Evolutionary conservation across 2,797 vertebrate species (phyloP), one percentile per base, ranked within the genome.

Genomic region (Anabas testudineus): DNA sequence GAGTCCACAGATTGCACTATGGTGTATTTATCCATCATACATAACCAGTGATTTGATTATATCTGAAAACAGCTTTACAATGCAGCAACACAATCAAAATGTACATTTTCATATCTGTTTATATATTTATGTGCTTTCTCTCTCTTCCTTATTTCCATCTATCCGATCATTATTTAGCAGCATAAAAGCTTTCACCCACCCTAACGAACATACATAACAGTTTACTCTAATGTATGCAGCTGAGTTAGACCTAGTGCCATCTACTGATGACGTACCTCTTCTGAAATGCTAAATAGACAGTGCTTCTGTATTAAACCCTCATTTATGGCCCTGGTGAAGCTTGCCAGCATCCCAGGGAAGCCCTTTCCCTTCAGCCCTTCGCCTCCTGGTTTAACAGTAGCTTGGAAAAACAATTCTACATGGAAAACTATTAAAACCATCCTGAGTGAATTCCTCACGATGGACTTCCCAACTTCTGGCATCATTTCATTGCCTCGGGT

Each of bases 391-490:
- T 91, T 89, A 89, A 90, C 91, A 81, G 89, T 90, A 91, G 91
- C 91, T 89, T 86, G 90, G 91, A 93, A 93, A 93, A 90, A 90
- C 87, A 90, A 89, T 87, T 91, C 85, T 72, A 83, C 85, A 80
- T 85, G 87, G 90, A 92, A 92, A 93, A 92, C 91, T 82, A 90
- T 92, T 92, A 92, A 92, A 93, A 83, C 84, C 86, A 87, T 88
- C 86, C 79, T 74, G 75, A 86, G 70, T 76, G 83, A 87, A 93
- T 93, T 91, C 91, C 87, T 83, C 83, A 88, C n/a, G 76, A 85
- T 89, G 90, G 87, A 90, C 88, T n/a, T 91, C 87, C 87, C 85
- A 60, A 86, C 71, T 86, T 73, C 78, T 90, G 89, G 90, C 88
- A 88, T 59, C 21, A 49, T 52, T 87, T 78, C 80, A 49, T 83